phyloP scores from a whole-genome alignment of 2,888 invertebrate genomes.

The Halocaridina rubra region DNA sequence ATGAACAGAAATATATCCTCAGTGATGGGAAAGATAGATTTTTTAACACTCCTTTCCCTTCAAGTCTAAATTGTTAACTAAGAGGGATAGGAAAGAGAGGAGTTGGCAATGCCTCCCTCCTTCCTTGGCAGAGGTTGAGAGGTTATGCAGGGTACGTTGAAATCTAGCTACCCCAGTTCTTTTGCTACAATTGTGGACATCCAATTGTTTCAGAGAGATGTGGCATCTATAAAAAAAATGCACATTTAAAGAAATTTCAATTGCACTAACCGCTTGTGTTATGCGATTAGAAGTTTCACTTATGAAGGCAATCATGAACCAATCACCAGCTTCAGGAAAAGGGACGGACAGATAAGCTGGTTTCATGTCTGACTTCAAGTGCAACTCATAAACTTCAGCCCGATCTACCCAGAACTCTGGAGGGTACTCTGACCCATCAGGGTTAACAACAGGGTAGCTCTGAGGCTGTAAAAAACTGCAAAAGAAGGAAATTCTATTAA shows the following conservation, averaged over 20 bases:
- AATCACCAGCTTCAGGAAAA: slow-evolving; percentile 68
- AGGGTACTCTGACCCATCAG: slow-evolving; percentile 68
- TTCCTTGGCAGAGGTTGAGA: too few relatives aligned
- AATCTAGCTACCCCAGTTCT: too few relatives aligned
- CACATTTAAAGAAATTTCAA: neutral
- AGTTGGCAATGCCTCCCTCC: too few relatives aligned
- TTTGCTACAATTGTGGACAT: too few relatives aligned
- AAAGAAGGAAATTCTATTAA: slow-evolving; percentile 66
- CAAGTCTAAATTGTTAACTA: too few relatives aligned
- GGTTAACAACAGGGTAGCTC: slow-evolving; percentile 68
- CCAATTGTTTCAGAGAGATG: too few relatives aligned
- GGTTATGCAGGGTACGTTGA: too few relatives aligned
- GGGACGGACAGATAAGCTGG: slow-evolving; percentile 64
- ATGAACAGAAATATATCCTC: too few relatives aligned
- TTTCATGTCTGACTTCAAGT: slow-evolving; percentile 66
- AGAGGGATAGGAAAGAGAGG: too few relatives aligned
- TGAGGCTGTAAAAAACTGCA: slow-evolving; percentile 68
- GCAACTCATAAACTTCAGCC: slow-evolving; percentile 65
- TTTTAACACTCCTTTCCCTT: too few relatives aligned
- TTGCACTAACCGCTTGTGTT: slow-evolving; percentile 65
- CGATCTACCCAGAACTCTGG: slow-evolving; percentile 67
- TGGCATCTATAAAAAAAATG: neutral
- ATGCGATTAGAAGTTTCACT: slow-evolving; percentile 67
- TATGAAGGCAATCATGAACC: slow-evolving; percentile 72
- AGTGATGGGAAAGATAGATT: too few relatives aligned